Evolutionary conservation across 2,888 invertebrate genomes (phyloP), one percentile per base, ranked within the genome.

Genomic region (Tolmerus cingulatus): DNA sequence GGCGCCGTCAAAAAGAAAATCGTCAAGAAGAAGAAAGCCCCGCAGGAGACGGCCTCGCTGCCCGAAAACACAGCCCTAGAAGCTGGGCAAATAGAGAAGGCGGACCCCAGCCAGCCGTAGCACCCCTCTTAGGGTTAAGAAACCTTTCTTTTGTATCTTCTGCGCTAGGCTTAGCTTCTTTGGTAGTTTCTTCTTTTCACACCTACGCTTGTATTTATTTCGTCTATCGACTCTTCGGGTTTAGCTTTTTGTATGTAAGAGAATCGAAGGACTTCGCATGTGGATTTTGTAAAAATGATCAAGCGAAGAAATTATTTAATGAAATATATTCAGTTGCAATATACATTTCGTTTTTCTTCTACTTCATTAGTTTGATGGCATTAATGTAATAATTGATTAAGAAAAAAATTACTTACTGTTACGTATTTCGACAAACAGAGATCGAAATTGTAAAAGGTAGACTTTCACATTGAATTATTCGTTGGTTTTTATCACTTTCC

Each of bases 1-100:
- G 87, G 82, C 30, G 76, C 37, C 2, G 76, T 82, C 5, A 87
- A 87, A 74, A 87, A 87, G 66, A 87, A 87, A 87, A 82, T 87
- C n/a, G 81, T 87, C 37, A 87, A 87, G 74, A 87, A 87, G 76
- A 74, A 82, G 55, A 86, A 86, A 55, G 77, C 19, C 19, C 23
- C n/a, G 19, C 19, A 0, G 2, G 82, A 57, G 5, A 37, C 82
- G 8, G 66, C 23, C 8, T 66, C 82, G n/a, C 82, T 66, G 23
- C 19, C 82, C 19, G 82, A 82, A 55, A 86, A 57, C 51, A 16
- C 37, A 19, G 3, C 46, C 14, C 23, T 3, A 1, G 40, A 55
- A 74, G 2, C 23, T 16, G 57, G 7, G 14, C 46, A 34, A 40
- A 40, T 2, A 19, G 57, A 57, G 8, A 82, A 57, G 1, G 4